Conservation (phyloP, 2,113 vertebrate genomes). For the Dromiciops gliroides region DNA sequence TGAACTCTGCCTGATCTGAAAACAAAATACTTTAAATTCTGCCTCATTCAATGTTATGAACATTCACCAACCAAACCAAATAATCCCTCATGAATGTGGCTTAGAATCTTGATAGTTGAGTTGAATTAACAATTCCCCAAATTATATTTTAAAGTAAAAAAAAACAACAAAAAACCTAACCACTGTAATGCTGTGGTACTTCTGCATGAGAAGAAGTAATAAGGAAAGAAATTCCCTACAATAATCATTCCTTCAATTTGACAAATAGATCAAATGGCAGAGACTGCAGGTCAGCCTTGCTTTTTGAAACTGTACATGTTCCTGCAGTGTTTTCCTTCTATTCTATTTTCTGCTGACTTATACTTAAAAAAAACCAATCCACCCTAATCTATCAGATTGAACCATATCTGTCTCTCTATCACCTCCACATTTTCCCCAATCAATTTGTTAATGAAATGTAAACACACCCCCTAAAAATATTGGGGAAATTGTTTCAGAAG, state of each 20-base stretch:
- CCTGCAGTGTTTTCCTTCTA: constrained; percentile 12
- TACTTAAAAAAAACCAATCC: background rate
- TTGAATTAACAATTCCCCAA: background rate
- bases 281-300: background rate
- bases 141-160: constrained; percentile 9
- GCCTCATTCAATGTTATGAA: constrained; percentile 17
- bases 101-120: background rate
- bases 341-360: constrained; percentile 36
- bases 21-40: constrained; percentile 59
- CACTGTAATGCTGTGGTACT: background rate
- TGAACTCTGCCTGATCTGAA: constrained; percentile 39
- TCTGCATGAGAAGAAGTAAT: background rate
- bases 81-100: constrained; percentile 28
- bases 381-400: background rate
- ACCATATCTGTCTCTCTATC: background rate
- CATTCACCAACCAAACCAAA: constrained; percentile 42
- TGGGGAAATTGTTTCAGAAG: background rate
- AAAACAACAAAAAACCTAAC: too few species aligned
- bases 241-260: background rate
- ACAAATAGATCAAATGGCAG: background rate
- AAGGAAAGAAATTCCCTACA: background rate
- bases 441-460: constrained; percentile 43
- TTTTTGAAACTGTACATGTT: constrained; percentile 3
- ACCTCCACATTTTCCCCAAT: constrained; percentile 19
- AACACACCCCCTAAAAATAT: background rate